phyloP scores from a whole-genome alignment of 2,797 vertebrate species.

The Danio aesculapii region DNA sequence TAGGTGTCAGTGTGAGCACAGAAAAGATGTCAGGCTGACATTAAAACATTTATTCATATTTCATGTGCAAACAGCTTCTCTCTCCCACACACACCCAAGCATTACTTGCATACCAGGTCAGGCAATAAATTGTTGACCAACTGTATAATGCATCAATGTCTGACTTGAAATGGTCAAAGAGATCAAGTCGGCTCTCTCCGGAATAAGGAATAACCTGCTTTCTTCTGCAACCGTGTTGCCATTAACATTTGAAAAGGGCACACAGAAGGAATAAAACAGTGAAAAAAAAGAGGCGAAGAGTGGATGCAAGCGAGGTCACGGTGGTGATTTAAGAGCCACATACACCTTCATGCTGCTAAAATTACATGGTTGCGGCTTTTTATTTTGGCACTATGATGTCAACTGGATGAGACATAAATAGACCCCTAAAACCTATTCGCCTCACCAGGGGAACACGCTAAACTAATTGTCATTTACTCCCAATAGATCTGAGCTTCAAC shows the following conservation, averaged over 20 bases:
- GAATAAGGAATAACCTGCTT: constrained; percentile 45
- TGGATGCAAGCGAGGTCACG: constrained; percentile 42
- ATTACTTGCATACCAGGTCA: constrained; percentile 42
- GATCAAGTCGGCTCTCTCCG: constrained; percentile 32
- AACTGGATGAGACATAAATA: constrained; percentile 25
- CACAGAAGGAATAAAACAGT: constrained; percentile 47
- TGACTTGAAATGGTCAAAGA: constrained; percentile 46
- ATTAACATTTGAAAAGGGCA: constrained; percentile 62
- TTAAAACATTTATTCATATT: constrained; percentile 39
- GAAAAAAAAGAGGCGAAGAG: constrained; percentile 40
- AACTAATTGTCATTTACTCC: neutral
- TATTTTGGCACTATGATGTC: constrained; percentile 28
- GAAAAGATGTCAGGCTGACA: constrained; percentile 21
- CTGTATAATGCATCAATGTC: constrained; percentile 48
- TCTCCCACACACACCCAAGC: neutral
- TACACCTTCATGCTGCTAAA: constrained; percentile 33
- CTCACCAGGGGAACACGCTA: neutral
- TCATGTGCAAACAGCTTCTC: neutral
- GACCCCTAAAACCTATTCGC: constrained; percentile 14
- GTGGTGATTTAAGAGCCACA: constrained; percentile 35
- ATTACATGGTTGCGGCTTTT: constrained; percentile 32
- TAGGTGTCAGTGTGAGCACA: neutral
- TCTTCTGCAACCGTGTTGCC: constrained; percentile 37
- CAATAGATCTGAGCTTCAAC: constrained; percentile 4
- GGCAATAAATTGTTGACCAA: constrained; percentile 48